Percentiles rank a stretch among this genome's conserved stretches.
These are phyloP conservation scores for Lates japonicus DNA, from an alignment of 2,797 vertebrate species.

Conservation along the genomic window DNA sequence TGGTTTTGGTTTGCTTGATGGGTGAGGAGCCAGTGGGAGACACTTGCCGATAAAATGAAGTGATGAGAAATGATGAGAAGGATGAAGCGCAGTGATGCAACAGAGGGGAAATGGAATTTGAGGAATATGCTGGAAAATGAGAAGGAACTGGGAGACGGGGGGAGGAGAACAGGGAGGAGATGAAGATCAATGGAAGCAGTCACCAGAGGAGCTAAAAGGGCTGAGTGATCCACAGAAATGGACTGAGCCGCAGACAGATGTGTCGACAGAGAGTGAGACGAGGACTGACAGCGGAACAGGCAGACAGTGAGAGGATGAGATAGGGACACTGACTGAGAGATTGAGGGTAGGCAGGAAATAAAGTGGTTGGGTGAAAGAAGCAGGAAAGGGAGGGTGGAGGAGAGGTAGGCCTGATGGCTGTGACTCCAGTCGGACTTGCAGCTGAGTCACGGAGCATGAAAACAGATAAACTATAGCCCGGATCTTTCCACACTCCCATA, in stretches of 20 bases:
- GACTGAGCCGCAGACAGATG: constrained; percentile 48
- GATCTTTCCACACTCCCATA: background rate
- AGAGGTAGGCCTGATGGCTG: constrained; percentile 1
- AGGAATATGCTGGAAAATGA: constrained; percentile 52
- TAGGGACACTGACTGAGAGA: constrained; percentile 30
- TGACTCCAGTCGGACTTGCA: constrained; percentile 13
- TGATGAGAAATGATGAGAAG: constrained; percentile 57
- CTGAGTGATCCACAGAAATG: constrained; percentile 36
- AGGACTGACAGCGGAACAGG: constrained; percentile 40
- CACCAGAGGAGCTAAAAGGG: constrained; percentile 35
- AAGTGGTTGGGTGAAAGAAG: background rate
- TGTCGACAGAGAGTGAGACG: constrained; percentile 43
- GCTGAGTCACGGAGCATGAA: constrained; percentile 33
- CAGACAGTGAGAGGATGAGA: constrained; percentile 3
- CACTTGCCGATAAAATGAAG: constrained; percentile 46
- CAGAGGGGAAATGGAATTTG: constrained; percentile 49
- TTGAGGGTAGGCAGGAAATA: constrained; percentile 25
- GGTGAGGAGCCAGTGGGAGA: constrained; percentile 14
- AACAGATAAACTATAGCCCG: constrained; percentile 14
- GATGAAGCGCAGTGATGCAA: constrained; percentile 47
- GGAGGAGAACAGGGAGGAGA: constrained; percentile 18
- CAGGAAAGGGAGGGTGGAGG: background rate
- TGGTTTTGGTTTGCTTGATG: constrained; percentile 4
- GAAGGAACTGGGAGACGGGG: constrained; percentile 16
- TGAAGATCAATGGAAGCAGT: constrained; percentile 59